These are phyloP conservation scores for Marasmarcha lunaedactyla DNA, from an alignment of 2,888 invertebrate species.

Conservation along the genomic window DNA sequence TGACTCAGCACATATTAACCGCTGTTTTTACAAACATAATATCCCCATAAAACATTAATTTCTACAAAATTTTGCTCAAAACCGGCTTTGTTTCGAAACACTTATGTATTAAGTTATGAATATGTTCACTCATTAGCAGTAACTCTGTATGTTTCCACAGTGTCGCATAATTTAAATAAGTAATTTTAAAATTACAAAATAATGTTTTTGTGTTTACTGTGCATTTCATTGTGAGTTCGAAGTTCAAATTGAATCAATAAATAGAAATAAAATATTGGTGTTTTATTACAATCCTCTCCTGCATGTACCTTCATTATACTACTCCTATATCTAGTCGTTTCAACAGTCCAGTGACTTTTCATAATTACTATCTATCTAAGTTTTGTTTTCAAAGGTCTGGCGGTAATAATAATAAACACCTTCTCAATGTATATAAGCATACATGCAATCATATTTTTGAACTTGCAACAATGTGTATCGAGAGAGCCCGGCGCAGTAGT, in stretches of 20 bases:
- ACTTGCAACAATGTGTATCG: too few relatives aligned
- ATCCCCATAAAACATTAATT: constrained; percentile 59
- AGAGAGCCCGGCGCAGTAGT: too few relatives aligned
- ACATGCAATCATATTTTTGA: too few relatives aligned
- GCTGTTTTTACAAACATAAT: constrained; percentile 56
- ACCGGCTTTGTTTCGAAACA: constrained; percentile 33
- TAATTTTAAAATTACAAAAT: constrained; percentile 30
- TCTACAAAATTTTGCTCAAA: constrained; percentile 65
- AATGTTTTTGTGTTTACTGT: constrained; percentile 63
- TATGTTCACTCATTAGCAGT: constrained; percentile 7
- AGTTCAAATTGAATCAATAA: constrained; percentile 71
- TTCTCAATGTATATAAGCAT: too few relatives aligned
- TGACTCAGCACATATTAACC: constrained; percentile 53
- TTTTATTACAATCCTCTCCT: constrained; percentile 36
- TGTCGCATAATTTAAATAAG: constrained; percentile 56
- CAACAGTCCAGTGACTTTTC: too few relatives aligned
- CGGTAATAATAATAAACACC: too few relatives aligned
- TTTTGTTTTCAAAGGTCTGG: too few relatives aligned
- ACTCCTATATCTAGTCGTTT: too few relatives aligned
- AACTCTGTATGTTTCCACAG: constrained; percentile 42
- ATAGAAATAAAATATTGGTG: constrained; percentile 60
- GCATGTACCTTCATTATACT: too few relatives aligned
- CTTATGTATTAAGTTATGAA: neutral
- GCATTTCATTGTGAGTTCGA: constrained; percentile 70
- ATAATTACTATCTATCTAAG: too few relatives aligned